Evolutionary conservation across 64 coral and sea anemone genomes (phyloP), one percentile per base, ranked within the genome.

Genomic region (Montipora sp.): DNA sequence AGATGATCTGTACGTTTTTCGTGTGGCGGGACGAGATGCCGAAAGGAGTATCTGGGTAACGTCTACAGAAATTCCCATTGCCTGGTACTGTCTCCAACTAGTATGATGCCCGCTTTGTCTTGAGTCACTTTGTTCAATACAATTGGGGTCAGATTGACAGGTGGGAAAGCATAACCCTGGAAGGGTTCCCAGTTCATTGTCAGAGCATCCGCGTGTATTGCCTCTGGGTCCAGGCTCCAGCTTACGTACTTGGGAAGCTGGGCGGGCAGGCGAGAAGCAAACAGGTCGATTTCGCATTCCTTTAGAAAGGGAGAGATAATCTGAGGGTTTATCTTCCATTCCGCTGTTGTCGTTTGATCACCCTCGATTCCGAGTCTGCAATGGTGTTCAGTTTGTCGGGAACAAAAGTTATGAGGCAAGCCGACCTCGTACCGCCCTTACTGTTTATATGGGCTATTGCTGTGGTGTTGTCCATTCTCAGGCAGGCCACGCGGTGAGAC

Each of bases 391-490:
- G 11, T 7, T 49, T 88, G 69, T 9, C 47, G 67, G 85, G 70
- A 18, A 88, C 85, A 20, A 75, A 48, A 13, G 69, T 10, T 49
- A 75, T 49, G 19, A 88, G 85, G 8, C 73, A 65, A 75, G 15
- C 1, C 8, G 36, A 88, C 5, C 47, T 11, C 16, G 48, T 88
- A 6, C 69, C 85, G 44, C 85, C 71, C 66, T 72, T 83, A 11
- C 45, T 23, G 63, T 83, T 63, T 3, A 66, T 57, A 60, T 83
- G 63, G 21, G 80, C 53, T n/a, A 71, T 49, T 51, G 83, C 83
- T 27, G 83, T 51, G 0, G 83, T 47, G 83, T 86, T 86, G 83
- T 67, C 63, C 51, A 92, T 84, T 83, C 79, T 76, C 24, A 92
- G 49, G 12, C 51, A 85, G 11, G 83, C 73, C 7, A 75, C 47